Evolutionary conservation across 1,140 invertebrate species (phyloP).

Genomic region (Leptinotarsa undecemlineata): DNA sequence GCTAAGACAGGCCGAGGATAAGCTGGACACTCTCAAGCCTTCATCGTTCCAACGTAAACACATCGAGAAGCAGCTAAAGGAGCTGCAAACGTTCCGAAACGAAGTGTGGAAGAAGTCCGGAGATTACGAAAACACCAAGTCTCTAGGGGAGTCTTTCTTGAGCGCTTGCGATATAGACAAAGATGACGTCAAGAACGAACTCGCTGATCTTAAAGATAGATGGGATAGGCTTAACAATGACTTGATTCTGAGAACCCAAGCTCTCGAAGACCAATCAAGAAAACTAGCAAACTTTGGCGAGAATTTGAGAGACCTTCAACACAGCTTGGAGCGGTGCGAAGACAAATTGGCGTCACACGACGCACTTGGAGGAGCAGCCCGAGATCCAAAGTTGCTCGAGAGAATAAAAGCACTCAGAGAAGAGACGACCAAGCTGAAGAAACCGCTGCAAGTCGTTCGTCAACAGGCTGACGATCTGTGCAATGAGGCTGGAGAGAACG

Average conservation of each 20-base stretch:
- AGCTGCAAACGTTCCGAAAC: slow-evolving; percentile 87
- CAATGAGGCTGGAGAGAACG: slow-evolving; percentile 68
- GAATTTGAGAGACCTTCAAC: slow-evolving; percentile 78
- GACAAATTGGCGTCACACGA: slow-evolving; percentile 83
- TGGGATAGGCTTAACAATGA: slow-evolving; percentile 92
- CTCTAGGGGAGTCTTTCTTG: slow-evolving; percentile 82
- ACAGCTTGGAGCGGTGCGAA: slow-evolving; percentile 82
- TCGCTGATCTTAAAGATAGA: slow-evolving; percentile 77
- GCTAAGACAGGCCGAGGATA: slow-evolving; percentile 85
- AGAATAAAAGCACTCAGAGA: slow-evolving; percentile 78
- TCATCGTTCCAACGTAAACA: slow-evolving; percentile 82
- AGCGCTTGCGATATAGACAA: slow-evolving; percentile 87
- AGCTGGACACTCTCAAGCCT: slow-evolving; percentile 77
- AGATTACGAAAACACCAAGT: slow-evolving; percentile 88
- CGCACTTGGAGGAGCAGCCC: slow-evolving; percentile 74
- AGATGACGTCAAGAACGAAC: slow-evolving; percentile 81
- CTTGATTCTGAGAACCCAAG: slow-evolving; percentile 66
- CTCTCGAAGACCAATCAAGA: slow-evolving; percentile 82
- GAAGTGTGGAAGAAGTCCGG: slow-evolving; percentile 89
- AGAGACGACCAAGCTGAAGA: slow-evolving; percentile 74
- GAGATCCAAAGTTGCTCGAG: slow-evolving; percentile 81
- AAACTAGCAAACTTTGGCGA: slow-evolving; percentile 86
- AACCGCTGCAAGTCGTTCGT: slow-evolving; percentile 69
- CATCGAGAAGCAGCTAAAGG: slow-evolving; percentile 86
- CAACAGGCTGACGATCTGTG: slow-evolving; percentile 75